Conservation (phyloP, 2,888 invertebrate genomes). For the Nephrotoma appendiculata region DNA sequence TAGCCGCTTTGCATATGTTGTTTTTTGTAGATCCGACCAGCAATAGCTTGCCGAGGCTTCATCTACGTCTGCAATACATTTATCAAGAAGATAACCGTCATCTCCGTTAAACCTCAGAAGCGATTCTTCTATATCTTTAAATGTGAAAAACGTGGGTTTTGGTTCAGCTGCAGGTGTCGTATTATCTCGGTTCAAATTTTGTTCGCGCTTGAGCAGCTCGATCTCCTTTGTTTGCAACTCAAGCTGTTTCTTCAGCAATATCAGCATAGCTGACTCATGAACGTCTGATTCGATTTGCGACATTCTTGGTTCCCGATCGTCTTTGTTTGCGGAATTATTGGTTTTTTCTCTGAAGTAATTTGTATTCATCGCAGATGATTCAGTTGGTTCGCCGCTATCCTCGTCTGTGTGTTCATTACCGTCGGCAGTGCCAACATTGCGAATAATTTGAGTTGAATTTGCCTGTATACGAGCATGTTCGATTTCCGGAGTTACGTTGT, state of each 20-base stretch:
- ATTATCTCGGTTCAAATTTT: neutral
- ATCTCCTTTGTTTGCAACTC: neutral
- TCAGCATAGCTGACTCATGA: no score
- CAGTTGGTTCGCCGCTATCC: no score
- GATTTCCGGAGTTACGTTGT: no score
- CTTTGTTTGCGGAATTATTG: no score
- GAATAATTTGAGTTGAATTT: no score
- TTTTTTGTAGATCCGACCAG: constrained; percentile 8
- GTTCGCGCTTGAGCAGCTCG: neutral
- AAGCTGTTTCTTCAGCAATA: neutral
- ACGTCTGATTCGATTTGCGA: no score
- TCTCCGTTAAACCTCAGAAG: neutral
- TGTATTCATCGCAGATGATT: no score
- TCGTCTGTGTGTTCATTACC: no score
- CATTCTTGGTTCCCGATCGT: no score
- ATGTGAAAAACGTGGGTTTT: neutral
- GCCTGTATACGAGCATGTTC: no score
- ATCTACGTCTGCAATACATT: constrained; percentile 6
- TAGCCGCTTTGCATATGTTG: constrained; percentile 5
- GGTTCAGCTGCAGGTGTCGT: neutral
- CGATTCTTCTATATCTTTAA: constrained; percentile 6
- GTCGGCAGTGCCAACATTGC: no score
- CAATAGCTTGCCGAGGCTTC: neutral
- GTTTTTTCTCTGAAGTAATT: no score
- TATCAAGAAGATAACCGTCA: constrained; percentile 1